These are phyloP conservation scores for Microctenopoma steveboyesi DNA, from an alignment of 2,797 vertebrate genomes.

Conservation along the genomic window DNA sequence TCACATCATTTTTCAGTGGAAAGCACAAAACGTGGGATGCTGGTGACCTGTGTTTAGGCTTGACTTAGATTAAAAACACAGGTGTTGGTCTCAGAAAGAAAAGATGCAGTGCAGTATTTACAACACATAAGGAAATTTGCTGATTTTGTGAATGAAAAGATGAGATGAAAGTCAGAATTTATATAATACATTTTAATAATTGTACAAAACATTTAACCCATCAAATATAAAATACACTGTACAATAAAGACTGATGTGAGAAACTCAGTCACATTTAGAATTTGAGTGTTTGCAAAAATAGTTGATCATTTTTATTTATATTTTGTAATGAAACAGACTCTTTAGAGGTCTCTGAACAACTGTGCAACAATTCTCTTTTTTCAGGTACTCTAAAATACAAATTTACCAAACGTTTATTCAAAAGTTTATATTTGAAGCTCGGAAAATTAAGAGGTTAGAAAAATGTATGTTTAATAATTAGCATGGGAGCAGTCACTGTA, in stretches of 20 bases:
- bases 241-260: conserved; percentile 51
- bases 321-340: conserved; percentile 36
- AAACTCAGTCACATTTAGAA: conserved; percentile 42
- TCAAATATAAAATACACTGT: conserved; percentile 72
- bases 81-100: neutral
- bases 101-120: neutral
- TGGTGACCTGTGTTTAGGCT: neutral
- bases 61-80: neutral
- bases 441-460: conserved; percentile 7
- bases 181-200: conserved; percentile 67
- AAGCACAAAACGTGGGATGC: neutral
- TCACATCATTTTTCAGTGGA: neutral
- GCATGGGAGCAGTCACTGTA: neutral
- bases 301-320: conserved; percentile 68
- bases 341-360: conserved; percentile 44
- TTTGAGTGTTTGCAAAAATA: conserved; percentile 70
- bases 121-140: neutral
- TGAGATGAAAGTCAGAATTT: conserved; percentile 23
- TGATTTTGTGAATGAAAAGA: conserved; percentile 10
- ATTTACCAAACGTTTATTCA: conserved; percentile 1
- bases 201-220: conserved; percentile 63
- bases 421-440: conserved; percentile 7
- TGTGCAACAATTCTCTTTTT: conserved; percentile 54
- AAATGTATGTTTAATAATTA: neutral
- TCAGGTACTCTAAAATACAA: conserved; percentile 42